These are phyloP conservation scores for Myxocyprinus asiaticus DNA, from an alignment of 2,113 vertebrate genomes.

Conservation along the genomic window DNA sequence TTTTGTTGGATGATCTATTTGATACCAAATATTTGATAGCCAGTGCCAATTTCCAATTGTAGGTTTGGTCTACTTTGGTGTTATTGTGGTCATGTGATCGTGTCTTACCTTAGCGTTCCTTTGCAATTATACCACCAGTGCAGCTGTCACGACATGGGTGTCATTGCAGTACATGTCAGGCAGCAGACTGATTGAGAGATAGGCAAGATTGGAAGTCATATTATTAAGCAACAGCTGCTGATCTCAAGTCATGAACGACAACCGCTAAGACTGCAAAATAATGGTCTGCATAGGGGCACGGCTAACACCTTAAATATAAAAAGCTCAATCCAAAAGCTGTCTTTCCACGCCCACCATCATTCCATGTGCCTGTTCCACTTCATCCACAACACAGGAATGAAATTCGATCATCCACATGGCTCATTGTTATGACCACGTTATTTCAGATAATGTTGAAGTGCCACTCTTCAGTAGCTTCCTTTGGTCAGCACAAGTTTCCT, in stretches of 20 bases:
- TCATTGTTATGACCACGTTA: conserved; percentile 1
- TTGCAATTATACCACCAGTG: conserved; percentile 31
- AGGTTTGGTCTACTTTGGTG: not conserved
- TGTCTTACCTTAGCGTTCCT: conserved; percentile 24
- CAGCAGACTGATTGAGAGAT: conserved; percentile 56
- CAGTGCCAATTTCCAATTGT: not conserved
- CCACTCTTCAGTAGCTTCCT: conserved; percentile 59
- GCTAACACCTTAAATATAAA: conserved; percentile 7
- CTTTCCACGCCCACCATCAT: not conserved
- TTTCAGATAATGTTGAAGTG: conserved; percentile 20
- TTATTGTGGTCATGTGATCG: conserved; percentile 2
- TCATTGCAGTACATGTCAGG: conserved; percentile 45
- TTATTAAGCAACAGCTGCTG: conserved; percentile 69
- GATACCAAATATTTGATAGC: too few relatives aligned
- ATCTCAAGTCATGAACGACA: conserved; percentile 1
- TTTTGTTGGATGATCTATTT: not conserved
- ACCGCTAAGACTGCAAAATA: conserved; percentile 45
- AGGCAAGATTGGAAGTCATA: conserved; percentile 64
- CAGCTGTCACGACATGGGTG: conserved; percentile 51
- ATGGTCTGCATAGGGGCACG: conserved; percentile 17
- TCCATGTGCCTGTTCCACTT: too few relatives aligned
- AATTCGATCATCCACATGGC: not conserved
- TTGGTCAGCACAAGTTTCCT: conserved; percentile 60
- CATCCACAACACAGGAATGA: conserved; percentile 19
- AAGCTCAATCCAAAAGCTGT: conserved; percentile 24